Base-by-base conservation (phyloP, 2,797 vertebrate species). In the Sardinella longiceps region DNA sequence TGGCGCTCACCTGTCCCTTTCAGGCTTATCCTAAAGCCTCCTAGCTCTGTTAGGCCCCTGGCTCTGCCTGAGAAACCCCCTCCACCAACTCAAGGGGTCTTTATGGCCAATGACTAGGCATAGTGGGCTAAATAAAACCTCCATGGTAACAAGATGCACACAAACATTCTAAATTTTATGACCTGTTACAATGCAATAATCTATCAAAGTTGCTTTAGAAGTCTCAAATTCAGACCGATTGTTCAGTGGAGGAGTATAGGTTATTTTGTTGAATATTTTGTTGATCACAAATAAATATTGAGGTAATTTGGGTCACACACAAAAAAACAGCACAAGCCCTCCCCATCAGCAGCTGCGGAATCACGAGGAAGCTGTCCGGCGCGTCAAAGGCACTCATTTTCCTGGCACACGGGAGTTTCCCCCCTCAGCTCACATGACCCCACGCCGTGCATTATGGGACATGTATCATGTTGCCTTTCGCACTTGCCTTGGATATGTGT, bases 361-460 rank as follows among this genome's bases (percentile, higher is more conserved):
- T 74, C 66, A 74, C 66, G 66, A 39, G 66, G 33, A 74, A 74
- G 66, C 66, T 74, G 14, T 74, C 66, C 33, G 3, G 14, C 66
- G 14, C 66, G 14, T 74, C 66, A 74, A 74, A 74, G 33, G 30
- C 66, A 15, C 66, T 74, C 66, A 37, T 74, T 74, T 37, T 74
- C 66, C 66, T 39, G 66, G 66, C 66, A 74, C 66, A 18, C 30
- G 30, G 66, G 66, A 74, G 30, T 74, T 74, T 33, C 66, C 66
- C 66, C 30, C 2, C 20, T 4, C 66, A 37, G 66, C 28, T 74
- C 66, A 74, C 33, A 20, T 74, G 66, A 74, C 33, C 66, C 15
- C 5, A 1, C 15, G 30, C 66, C 15, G 3, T 74, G 66, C 30
- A 74, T 74, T 15, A 37, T 74, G 66, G 66, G 66, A 74, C 33